Evolutionary conservation across 2,113 vertebrate genomes (phyloP).

Genomic region (Pica pica): DNA sequence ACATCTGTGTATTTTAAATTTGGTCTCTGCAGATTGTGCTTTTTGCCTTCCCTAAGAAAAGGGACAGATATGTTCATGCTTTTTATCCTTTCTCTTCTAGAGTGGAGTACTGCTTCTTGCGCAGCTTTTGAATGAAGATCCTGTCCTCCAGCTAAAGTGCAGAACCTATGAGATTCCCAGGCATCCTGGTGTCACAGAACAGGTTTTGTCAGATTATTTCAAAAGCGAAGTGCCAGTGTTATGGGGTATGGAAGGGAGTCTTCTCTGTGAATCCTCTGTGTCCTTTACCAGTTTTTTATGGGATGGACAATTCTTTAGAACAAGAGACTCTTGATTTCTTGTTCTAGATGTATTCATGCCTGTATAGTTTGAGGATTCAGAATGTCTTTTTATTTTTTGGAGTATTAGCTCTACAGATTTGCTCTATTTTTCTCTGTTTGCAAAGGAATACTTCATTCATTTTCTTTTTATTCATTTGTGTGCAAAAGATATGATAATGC

Average conservation of each 20-base stretch:
- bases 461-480: neutral
- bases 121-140: constrained; percentile 93
- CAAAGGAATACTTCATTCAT: neutral
- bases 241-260: constrained; percentile 10
- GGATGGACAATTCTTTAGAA: neutral
- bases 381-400: neutral
- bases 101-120: constrained; percentile 91
- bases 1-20: neutral
- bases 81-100: constrained; percentile 63
- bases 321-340: neutral
- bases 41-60: neutral
- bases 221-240: constrained; percentile 35
- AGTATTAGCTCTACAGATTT: neutral
- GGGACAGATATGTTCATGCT: neutral
- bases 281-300: constrained; percentile 4
- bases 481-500: neutral
- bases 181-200: constrained; percentile 92
- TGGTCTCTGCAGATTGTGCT: neutral
- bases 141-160: constrained; percentile 91
- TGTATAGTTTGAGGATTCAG: neutral
- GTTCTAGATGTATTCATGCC: neutral
- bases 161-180: constrained; percentile 96
- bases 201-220: constrained; percentile 77
- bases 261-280: constrained; percentile 7
- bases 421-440: neutral